phyloP scores from a whole-genome alignment of 2,888 invertebrate species.

The Saturnia pavonia region DNA sequence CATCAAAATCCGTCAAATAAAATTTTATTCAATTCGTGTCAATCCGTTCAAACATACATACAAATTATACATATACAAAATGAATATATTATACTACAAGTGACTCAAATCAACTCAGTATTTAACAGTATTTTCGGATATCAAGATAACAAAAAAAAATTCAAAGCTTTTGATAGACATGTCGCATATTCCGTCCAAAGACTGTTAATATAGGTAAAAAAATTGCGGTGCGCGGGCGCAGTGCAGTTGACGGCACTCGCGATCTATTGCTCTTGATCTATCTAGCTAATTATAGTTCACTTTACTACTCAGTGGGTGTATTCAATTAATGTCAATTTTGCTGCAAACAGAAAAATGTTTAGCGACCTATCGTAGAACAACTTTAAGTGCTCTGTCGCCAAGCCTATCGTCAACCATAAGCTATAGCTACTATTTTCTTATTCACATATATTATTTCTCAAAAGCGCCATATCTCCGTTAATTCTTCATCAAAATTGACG shows the following conservation, averaged over 20 bases:
- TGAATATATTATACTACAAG: too few relatives aligned
- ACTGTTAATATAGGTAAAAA: background rate
- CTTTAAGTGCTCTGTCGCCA: background rate
- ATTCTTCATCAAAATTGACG: too few relatives aligned
- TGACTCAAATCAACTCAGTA: background rate
- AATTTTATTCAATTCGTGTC: too few relatives aligned
- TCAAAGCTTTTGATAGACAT: background rate
- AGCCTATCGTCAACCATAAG: background rate
- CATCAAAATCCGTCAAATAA: too few relatives aligned
- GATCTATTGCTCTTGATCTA: conserved; percentile 29
- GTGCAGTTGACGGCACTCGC: conserved; percentile 20
- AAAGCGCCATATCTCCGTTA: too few relatives aligned
- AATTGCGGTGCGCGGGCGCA: conserved; percentile 24
- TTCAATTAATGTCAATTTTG: conserved; percentile 17
- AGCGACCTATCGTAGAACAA: background rate
- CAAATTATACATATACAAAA: too few relatives aligned
- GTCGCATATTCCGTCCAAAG: conserved; percentile 9
- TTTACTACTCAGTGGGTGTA: conserved; percentile 26
- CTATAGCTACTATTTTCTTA: background rate
- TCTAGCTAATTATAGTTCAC: conserved; percentile 31
- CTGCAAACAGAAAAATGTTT: background rate
- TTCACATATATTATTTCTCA: too few relatives aligned
- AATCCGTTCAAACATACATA: too few relatives aligned
- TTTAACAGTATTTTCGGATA: background rate
- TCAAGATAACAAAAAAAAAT: background rate